Evolutionary conservation across 1,140 invertebrate species (phyloP).

Genomic region (Holcopasites calliopsidis): DNA sequence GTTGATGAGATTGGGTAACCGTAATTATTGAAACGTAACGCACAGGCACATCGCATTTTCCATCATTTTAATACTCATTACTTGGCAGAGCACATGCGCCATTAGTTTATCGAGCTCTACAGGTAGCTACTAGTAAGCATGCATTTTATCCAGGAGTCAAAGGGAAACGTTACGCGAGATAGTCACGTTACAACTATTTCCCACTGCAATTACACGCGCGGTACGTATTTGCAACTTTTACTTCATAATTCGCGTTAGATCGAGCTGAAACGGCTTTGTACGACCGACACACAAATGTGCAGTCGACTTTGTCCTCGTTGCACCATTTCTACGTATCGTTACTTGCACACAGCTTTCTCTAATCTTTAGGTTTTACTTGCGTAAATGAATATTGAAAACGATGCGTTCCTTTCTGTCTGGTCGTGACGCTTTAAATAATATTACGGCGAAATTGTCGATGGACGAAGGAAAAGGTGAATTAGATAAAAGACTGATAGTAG

Average conservation of each 20-base stretch:
- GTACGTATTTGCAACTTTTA: slow-evolving; percentile 20
- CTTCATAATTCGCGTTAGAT: slow-evolving; percentile 17
- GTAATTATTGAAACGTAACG: too few species aligned
- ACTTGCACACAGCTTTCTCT: neutral
- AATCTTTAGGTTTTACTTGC: slow-evolving; percentile 14
- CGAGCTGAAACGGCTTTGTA: neutral
- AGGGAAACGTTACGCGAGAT: neutral
- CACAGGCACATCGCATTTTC: too few species aligned
- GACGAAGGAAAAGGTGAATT: too few species aligned
- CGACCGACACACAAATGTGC: too few species aligned
- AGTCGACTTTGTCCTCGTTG: neutral
- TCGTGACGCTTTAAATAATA: too few species aligned
- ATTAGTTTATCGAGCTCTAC: neutral
- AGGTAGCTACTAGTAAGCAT: neutral
- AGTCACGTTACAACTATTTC: neutral
- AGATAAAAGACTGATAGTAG: too few species aligned
- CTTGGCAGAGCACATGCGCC: too few species aligned
- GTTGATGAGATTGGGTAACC: too few species aligned
- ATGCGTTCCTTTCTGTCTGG: too few species aligned
- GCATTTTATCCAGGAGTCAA: neutral
- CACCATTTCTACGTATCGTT: neutral
- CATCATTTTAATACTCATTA: neutral
- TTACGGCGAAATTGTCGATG: too few species aligned
- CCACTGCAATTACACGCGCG: neutral
- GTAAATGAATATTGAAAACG: too few species aligned